Conservation (phyloP, 2,797 vertebrate species). For the Steatocranus sp. region DNA sequence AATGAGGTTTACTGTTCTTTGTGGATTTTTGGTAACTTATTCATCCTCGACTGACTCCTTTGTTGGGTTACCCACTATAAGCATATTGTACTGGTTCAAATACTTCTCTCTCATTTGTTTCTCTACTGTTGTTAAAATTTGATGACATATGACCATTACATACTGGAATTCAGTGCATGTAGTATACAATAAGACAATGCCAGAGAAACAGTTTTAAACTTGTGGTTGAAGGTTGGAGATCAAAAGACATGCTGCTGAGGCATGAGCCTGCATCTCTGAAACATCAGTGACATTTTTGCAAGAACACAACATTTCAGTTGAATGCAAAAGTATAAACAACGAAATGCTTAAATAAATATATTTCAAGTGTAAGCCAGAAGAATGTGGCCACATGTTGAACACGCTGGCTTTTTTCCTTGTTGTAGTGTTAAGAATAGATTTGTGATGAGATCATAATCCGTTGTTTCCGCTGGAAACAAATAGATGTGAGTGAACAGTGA, state of each 20-base stretch:
- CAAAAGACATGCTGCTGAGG: neutral
- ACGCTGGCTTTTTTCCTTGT: neutral
- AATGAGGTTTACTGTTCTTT: neutral
- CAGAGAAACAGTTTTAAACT: neutral
- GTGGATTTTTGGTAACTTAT: neutral
- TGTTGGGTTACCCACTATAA: neutral
- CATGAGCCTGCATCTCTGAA: neutral
- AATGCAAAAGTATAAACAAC: neutral
- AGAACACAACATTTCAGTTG: neutral
- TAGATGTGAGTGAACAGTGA: neutral
- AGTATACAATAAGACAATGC: neutral
- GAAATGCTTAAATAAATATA: neutral
- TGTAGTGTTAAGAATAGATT: neutral
- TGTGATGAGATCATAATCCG: neutral
- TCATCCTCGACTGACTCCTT: neutral
- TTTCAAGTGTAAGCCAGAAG: neutral
- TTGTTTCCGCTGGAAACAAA: neutral
- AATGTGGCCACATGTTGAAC: neutral
- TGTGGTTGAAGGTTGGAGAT: neutral
- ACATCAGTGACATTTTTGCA: neutral
- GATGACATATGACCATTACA: neutral
- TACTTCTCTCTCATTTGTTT: neutral
- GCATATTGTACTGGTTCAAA: neutral
- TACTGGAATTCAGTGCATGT: neutral
- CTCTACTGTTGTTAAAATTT: neutral